A percentile compares a stretch with the other conserved stretches of the same genome.
Conservation (phyloP, 1,140 invertebrate genomes). For the Drosophila tani region DNA sequence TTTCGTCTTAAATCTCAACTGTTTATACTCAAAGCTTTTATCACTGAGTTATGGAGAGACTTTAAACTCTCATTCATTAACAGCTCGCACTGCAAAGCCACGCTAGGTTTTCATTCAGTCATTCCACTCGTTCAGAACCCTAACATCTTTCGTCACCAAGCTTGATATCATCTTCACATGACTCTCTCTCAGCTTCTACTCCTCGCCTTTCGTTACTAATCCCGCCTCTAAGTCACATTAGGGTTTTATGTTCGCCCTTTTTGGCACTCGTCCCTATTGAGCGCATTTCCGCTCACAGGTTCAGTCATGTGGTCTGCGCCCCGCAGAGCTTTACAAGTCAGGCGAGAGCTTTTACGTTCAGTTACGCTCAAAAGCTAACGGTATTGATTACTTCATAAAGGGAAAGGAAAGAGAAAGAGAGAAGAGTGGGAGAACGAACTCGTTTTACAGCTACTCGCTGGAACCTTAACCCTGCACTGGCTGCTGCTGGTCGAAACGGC, state of each 20-base stretch:
- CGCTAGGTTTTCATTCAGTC: conserved; percentile 1
- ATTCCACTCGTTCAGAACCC: background rate
- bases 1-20: background rate
- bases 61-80: conserved; percentile 5
- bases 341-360: conserved; percentile 70
- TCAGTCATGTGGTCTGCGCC: conserved; percentile 64
- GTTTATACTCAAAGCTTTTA: background rate
- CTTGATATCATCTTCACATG: too few species aligned
- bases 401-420: background rate
- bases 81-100: too few species aligned
- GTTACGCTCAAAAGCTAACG: conserved; percentile 73
- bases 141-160: background rate
- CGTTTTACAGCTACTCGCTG: conserved; percentile 49
- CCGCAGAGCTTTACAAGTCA: conserved; percentile 60
- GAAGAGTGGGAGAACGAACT: conserved; percentile 12
- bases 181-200: too few species aligned
- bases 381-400: conserved; percentile 59
- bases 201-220: background rate
- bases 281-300: conserved; percentile 49
- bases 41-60: background rate
- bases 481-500: conserved; percentile 26
- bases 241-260: background rate
- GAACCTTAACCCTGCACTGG: conserved; percentile 58
- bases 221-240: background rate
- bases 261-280: conserved; percentile 39